Percentiles rank a stretch among this genome's conserved stretches.
Conservation (phyloP, 2,888 invertebrate genomes). For the Frankliniella fusca region DNA sequence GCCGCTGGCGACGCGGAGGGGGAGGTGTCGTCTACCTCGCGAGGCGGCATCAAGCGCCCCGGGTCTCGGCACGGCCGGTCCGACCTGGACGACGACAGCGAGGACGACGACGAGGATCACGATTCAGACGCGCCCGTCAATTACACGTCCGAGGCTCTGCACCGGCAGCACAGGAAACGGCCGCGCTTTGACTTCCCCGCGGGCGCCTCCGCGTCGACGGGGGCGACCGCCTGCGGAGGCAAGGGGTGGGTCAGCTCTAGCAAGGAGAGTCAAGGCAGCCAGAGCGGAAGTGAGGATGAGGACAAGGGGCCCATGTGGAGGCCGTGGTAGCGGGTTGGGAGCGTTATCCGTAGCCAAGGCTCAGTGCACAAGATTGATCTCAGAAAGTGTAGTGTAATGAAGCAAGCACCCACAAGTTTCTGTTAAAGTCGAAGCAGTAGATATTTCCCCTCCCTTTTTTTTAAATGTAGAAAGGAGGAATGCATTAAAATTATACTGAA, state of each 20-base stretch:
- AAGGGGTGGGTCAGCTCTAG: not conserved
- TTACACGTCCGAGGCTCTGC: constrained; percentile 7
- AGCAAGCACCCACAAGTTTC: too few species aligned
- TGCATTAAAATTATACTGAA: too few species aligned
- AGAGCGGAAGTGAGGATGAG: not conserved
- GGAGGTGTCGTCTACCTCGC: constrained; percentile 8
- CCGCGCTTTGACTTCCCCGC: not conserved
- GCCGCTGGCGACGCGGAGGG: not conserved
- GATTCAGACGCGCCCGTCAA: not conserved
- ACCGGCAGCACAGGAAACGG: not conserved
- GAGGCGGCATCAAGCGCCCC: not conserved
- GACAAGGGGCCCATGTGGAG: not conserved
- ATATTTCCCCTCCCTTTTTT: too few species aligned
- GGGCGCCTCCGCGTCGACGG: not conserved
- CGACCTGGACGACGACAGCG: not conserved
- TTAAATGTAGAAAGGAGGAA: too few species aligned
- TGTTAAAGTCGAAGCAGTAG: too few species aligned
- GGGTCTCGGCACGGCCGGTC: not conserved
- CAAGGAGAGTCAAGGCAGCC: not conserved
- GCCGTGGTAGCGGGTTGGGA: not conserved
- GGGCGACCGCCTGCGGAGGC: not conserved
- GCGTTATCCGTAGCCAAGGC: too few species aligned
- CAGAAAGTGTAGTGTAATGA: too few species aligned
- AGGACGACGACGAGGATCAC: not conserved
- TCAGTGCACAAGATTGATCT: too few species aligned